Conservation (phyloP, 92 coral and sea anemone genomes). For the Anthopleura xanthogrammica region DNA sequence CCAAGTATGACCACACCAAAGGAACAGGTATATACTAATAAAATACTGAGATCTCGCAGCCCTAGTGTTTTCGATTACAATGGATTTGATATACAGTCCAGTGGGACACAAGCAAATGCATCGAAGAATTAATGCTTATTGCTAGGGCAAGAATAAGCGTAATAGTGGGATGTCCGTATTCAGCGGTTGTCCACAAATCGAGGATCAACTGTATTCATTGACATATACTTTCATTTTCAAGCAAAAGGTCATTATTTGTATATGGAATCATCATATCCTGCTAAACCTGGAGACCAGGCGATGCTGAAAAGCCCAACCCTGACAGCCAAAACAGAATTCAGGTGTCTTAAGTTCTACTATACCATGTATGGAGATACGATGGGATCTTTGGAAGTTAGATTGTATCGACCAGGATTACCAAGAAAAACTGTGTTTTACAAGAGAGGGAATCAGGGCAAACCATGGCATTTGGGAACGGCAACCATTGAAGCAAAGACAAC, state of each 20-base stretch:
- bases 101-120: no score
- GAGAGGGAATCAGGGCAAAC: conserved; percentile 41
- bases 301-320: conserved; percentile 25
- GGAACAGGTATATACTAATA: no score
- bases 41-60: no score
- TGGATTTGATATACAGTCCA: no score
- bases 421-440: conserved; percentile 16
- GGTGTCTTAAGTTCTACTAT: conserved; percentile 55
- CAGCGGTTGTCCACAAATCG: no score
- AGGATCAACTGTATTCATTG: not conserved
- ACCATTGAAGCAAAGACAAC: conserved; percentile 11
- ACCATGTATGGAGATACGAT: conserved; percentile 44
- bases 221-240: not conserved
- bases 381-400: conserved; percentile 39
- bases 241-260: conserved; percentile 46
- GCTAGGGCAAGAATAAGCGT: no score
- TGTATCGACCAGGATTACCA: conserved; percentile 13
- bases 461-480: conserved; percentile 32
- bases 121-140: no score
- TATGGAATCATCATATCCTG: conserved; percentile 45
- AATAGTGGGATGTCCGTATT: no score
- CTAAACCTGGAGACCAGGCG: conserved; percentile 43
- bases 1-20: conserved; percentile 60
- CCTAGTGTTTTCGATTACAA: no score
- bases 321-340: conserved; percentile 28